Evolutionary conservation across 2,113 vertebrate genomes (phyloP), one percentile per base, ranked within the genome.

Genomic region (Catharus bicknelli): DNA sequence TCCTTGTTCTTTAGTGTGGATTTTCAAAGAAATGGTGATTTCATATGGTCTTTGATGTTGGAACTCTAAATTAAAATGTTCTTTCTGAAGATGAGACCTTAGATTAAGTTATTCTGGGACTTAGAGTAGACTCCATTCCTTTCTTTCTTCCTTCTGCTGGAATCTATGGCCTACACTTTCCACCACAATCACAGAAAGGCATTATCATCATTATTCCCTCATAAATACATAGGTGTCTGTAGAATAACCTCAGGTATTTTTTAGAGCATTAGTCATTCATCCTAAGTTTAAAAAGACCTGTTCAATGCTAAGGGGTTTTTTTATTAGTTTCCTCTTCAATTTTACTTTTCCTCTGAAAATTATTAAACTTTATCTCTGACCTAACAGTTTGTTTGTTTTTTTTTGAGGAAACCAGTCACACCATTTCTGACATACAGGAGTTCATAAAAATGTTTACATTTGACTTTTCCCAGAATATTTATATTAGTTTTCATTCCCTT

Each of bases 41-140:
- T 95, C 45, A 26, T 91, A 32, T 40, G 53, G 67, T 90, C 61
- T 94, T 96, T 94, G 89, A 83, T 92, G 63, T 51, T 94, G 75
- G 43, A 90, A 88, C 38, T 80, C 72, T 94, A 77, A 94, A 94
- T 95, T 85, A 92, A 96, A 95, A 80, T 92, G 91, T 88, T 91
- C 94, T 88, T 90, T 94, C 75, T 83, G 63, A 94, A 87, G 91
- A 90, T 91, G 92, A 94, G 89, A 86, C 27, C 47, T 48, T 85
- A 80, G 90, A 95, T 90, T 86, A 95, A 94, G 82, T 89, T 93
- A 94, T 66, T 87, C 51, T 69, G 67, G 80, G 63, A 79, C 0
- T 94, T 94, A 29, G 2, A 91, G 59, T 67, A 40, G 29, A 86
- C 51, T 87, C 14, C 82, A 18, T 91, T 58, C 58, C 34, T 84